Evolutionary conservation across 1,140 invertebrate species (phyloP).

Genomic region (Plodia interpunctella): DNA sequence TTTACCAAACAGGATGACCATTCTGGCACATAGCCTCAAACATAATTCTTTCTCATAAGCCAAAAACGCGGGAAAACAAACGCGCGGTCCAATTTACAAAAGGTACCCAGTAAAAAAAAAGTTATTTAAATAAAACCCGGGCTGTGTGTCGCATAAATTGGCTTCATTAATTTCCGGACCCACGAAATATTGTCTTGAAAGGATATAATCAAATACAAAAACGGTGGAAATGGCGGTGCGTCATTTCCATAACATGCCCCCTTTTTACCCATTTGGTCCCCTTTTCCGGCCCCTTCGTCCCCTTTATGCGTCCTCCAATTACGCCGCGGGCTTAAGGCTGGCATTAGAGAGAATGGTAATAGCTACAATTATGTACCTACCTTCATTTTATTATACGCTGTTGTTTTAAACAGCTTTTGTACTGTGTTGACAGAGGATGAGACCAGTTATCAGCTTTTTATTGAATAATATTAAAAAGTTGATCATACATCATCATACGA

Average conservation of each 20-base stretch:
- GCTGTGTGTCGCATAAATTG: slow-evolving; percentile 74
- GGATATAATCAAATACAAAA: slow-evolving; percentile 77
- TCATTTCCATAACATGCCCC: slow-evolving; percentile 74
- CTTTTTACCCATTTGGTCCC: slow-evolving; percentile 45
- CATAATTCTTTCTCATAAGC: slow-evolving; percentile 54
- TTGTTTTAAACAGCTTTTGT: slow-evolving; percentile 16
- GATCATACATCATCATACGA: no score
- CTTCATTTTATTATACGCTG: slow-evolving; percentile 16
- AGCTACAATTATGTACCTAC: slow-evolving; percentile 59
- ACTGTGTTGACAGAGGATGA: neutral
- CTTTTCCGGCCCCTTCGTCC: slow-evolving; percentile 60
- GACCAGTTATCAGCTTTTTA: no score
- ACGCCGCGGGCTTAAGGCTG: slow-evolving; percentile 67
- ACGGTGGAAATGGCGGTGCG: slow-evolving; percentile 74
- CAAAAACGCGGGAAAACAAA: slow-evolving; percentile 34
- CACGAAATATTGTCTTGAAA: slow-evolving; percentile 76
- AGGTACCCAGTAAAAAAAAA: slow-evolving; percentile 54
- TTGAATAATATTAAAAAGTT: no score
- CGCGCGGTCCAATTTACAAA: slow-evolving; percentile 56
- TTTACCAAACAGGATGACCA: slow-evolving; percentile 10
- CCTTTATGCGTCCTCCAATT: slow-evolving; percentile 71
- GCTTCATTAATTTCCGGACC: slow-evolving; percentile 73
- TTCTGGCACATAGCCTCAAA: slow-evolving; percentile 34
- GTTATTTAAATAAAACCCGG: slow-evolving; percentile 73
- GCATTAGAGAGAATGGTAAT: slow-evolving; percentile 68